phyloP scores from a whole-genome alignment of 2,113 vertebrate species.

The Columbina picui region DNA sequence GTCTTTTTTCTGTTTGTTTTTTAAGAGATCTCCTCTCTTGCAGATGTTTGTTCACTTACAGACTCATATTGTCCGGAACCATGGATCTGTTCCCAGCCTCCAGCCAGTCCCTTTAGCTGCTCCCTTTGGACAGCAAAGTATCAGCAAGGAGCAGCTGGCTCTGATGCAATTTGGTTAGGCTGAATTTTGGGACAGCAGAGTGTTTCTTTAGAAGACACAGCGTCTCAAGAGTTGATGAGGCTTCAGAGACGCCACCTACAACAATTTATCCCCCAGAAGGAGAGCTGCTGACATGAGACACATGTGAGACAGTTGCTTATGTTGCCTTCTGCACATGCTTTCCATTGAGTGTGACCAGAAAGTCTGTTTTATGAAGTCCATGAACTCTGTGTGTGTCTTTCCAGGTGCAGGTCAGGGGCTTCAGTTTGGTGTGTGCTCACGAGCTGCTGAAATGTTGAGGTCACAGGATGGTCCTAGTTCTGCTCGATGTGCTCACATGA shows the following conservation, averaged over 20 bases:
- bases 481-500: neutral
- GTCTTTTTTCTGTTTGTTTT: neutral
- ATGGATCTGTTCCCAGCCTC: neutral
- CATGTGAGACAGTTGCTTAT: rapidly evolving
- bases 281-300: neutral
- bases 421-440: neutral
- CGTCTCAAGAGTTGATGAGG: neutral
- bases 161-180: neutral
- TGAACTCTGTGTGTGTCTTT: neutral
- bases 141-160: neutral
- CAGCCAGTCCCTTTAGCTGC: neutral
- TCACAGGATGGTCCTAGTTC: neutral
- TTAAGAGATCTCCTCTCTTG: neutral
- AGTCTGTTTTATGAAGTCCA: neutral
- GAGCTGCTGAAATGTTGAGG: neutral
- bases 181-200: neutral
- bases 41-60: neutral
- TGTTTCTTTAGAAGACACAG: neutral
- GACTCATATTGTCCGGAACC: neutral
- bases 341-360: neutral
- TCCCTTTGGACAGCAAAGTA: neutral
- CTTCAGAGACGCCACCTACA: rapidly evolving
- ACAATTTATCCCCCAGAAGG: rapidly evolving
- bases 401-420: neutral
- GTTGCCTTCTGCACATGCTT: neutral